Evolutionary conservation across 2,888 invertebrate genomes (phyloP).

Genomic region (Philonicus albiceps): DNA sequence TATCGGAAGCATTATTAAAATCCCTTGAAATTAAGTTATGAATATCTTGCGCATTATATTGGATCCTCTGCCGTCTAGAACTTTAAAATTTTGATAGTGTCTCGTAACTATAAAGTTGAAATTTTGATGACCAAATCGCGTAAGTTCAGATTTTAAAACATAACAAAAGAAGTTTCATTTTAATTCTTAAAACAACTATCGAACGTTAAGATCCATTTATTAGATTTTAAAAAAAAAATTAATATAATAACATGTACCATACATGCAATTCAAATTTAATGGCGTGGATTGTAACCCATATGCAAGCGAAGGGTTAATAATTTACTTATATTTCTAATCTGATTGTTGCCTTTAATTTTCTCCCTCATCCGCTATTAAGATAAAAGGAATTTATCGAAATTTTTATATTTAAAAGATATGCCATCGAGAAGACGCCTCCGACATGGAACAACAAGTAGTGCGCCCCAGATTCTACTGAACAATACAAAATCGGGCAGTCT

Average conservation of each 20-base stretch:
- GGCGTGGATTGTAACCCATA: neutral
- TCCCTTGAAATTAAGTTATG: too few species aligned
- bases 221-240: neutral
- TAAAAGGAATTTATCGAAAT: neutral
- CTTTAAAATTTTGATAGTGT: too few species aligned
- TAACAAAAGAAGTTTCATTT: too few species aligned
- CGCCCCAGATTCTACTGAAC: slow-evolving; percentile 51
- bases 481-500: slow-evolving; percentile 44
- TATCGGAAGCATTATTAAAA: too few species aligned
- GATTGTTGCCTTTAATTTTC: neutral
- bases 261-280: neutral
- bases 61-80: too few species aligned
- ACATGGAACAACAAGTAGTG: slow-evolving; percentile 52
- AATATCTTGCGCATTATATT: too few species aligned
- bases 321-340: neutral
- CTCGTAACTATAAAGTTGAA: too few species aligned
- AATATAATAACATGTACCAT: too few species aligned
- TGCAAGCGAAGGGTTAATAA: neutral
- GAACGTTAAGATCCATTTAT: too few species aligned
- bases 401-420: slow-evolving; percentile 48
- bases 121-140: too few species aligned
- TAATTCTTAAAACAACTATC: too few species aligned
- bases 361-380: neutral
- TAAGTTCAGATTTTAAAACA: too few species aligned
- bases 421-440: slow-evolving; percentile 53